A percentile compares a stretch with the other conserved stretches of the same genome.
Conservation (phyloP, 2,888 invertebrate species). For the Drosophila melanocephala region DNA sequence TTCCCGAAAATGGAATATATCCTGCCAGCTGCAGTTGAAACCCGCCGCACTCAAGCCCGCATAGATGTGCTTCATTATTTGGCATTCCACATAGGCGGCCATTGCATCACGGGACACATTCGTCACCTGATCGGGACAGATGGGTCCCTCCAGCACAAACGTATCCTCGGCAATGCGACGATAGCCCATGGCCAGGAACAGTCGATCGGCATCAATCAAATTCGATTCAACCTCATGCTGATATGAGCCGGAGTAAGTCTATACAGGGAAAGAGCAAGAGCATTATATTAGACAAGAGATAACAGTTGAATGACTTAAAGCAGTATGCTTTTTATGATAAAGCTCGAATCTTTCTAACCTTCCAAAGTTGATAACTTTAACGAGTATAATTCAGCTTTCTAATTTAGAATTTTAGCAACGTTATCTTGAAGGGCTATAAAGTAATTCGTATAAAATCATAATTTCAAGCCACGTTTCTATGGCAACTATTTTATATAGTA, state of each 20-base stretch:
- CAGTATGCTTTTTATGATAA: background rate
- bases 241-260: constrained; percentile 95
- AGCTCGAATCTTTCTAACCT: background rate
- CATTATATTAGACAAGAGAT: background rate
- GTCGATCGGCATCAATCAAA: constrained; percentile 90
- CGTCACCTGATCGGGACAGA: constrained; percentile 93
- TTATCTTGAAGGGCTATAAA: background rate
- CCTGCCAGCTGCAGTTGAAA: constrained; percentile 88
- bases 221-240: constrained; percentile 94
- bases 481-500: background rate
- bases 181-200: constrained; percentile 94
- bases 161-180: constrained; percentile 87
- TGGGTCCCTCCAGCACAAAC: constrained; percentile 89
- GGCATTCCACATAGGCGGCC: constrained; percentile 94
- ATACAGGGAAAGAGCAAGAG: constrained; percentile 3
- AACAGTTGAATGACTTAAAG: background rate
- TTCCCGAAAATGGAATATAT: constrained; percentile 86
- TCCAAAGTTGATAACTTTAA: background rate
- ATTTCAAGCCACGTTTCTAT: background rate
- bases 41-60: constrained; percentile 89
- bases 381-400: background rate
- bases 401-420: background rate
- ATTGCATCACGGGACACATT: constrained; percentile 93
- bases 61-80: constrained; percentile 91
- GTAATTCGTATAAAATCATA: background rate